Conservation (phyloP, 2,888 invertebrate species). For the Macaria notata region DNA sequence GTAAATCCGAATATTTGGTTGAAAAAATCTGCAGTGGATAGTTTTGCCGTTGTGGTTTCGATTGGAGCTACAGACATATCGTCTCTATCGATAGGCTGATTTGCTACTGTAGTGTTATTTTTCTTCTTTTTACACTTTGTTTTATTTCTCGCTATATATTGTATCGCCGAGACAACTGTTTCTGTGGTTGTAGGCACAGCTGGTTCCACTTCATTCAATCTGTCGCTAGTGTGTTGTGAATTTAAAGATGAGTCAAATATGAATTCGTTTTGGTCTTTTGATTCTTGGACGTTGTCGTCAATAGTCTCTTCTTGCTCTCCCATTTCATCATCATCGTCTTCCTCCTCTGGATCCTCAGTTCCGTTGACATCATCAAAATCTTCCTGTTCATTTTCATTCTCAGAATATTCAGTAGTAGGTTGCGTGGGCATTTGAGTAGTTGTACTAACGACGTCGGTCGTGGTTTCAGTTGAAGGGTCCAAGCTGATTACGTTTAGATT, state of each 20-base stretch:
- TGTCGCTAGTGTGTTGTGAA: conserved; percentile 32
- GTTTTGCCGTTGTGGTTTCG: conserved; percentile 39
- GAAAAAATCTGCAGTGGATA: conserved; percentile 53
- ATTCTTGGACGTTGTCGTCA: conserved; percentile 43
- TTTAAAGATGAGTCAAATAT: conserved; percentile 50
- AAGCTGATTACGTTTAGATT: conserved; percentile 32
- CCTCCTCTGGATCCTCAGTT: conserved; percentile 14
- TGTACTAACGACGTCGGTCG: conserved; percentile 29
- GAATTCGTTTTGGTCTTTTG: conserved; percentile 57
- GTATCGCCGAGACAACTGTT: conserved; percentile 40
- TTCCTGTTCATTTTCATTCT: conserved; percentile 39
- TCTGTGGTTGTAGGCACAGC: conserved; percentile 41
- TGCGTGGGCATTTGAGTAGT: conserved; percentile 33
- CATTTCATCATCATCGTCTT: conserved; percentile 2
- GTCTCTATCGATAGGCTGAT: conserved; percentile 23
- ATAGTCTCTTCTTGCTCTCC: conserved; percentile 30
- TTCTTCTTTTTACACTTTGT: conserved; percentile 74
- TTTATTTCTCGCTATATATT: conserved; percentile 56
- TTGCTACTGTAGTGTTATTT: conserved; percentile 44
- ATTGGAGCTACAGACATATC: conserved; percentile 32
- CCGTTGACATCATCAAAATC: conserved; percentile 26
- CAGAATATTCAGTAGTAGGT: conserved; percentile 41
- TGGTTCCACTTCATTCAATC: conserved; percentile 42
- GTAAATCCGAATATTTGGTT: conserved; percentile 60
- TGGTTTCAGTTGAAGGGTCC: conserved; percentile 29